Conservation (phyloP, 1,140 invertebrate genomes). For the Bombus difficillimus region DNA sequence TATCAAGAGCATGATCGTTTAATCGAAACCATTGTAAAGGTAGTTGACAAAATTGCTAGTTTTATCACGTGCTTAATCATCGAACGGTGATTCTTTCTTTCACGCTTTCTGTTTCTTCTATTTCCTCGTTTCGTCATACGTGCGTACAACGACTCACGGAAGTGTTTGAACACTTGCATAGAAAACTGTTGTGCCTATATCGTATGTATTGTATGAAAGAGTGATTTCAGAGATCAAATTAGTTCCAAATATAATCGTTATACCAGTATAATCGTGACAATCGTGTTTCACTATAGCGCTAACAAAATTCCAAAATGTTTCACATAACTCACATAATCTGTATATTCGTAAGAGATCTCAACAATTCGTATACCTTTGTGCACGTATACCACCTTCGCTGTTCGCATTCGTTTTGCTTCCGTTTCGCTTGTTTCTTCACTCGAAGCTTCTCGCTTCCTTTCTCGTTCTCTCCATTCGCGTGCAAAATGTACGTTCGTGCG, state of each 20-base stretch:
- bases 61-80: neutral
- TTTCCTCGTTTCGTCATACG: neutral
- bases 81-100: neutral
- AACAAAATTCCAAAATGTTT: no score
- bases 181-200: no score
- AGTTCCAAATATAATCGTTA: no score
- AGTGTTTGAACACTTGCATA: no score
- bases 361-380: neutral
- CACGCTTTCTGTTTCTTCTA: neutral
- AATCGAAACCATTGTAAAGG: neutral
- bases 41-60: slow-evolving; percentile 24
- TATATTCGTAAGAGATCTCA: neutral
- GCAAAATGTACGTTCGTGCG: slow-evolving; percentile 9
- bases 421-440: neutral
- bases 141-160: no score
- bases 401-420: neutral
- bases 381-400: no score
- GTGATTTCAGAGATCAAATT: no score
- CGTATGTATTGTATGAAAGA: no score
- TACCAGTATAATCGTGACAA: no score
- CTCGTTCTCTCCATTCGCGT: neutral
- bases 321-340: no score
- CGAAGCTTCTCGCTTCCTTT: neutral
- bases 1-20: neutral
- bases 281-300: no score